Evolutionary conservation across 2,888 invertebrate species (phyloP).

Genomic region (Eumacrocentrus americanus): DNA sequence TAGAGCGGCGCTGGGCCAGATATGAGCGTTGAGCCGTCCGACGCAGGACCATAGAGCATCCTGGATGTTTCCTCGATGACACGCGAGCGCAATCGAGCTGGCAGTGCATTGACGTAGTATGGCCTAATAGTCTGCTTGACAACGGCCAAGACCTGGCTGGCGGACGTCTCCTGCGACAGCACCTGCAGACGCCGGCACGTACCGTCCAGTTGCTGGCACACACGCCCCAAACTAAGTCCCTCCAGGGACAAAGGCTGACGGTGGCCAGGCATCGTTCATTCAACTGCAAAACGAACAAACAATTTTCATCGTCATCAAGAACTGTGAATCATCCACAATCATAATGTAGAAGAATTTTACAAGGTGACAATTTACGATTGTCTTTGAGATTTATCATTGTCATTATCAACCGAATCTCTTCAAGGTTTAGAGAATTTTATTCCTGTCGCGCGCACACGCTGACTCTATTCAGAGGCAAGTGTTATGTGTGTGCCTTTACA

Average conservation of each 20-base stretch:
- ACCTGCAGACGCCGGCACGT: constrained; percentile 59
- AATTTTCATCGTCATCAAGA: not conserved
- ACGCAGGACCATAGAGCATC: constrained; percentile 55
- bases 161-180: constrained; percentile 58
- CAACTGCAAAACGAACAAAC: constrained; percentile 41
- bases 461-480: constrained; percentile 14
- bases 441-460: constrained; percentile 8
- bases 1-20: constrained; percentile 60
- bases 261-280: constrained; percentile 56
- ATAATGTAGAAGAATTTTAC: too few species aligned
- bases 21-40: constrained; percentile 54
- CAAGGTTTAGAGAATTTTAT: constrained; percentile 11
- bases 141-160: constrained; percentile 54
- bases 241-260: constrained; percentile 58
- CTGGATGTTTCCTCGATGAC: constrained; percentile 58
- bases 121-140: constrained; percentile 57
- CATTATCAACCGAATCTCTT: too few species aligned
- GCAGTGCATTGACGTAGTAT: constrained; percentile 56
- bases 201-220: constrained; percentile 58
- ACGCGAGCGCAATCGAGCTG: constrained; percentile 56
- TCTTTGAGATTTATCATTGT: too few species aligned
- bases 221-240: constrained; percentile 57
- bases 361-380: too few species aligned
- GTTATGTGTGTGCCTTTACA: not conserved
- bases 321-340: too few species aligned